Conservation (phyloP, 2,888 invertebrate species). For the Amphiduros pacificus region DNA sequence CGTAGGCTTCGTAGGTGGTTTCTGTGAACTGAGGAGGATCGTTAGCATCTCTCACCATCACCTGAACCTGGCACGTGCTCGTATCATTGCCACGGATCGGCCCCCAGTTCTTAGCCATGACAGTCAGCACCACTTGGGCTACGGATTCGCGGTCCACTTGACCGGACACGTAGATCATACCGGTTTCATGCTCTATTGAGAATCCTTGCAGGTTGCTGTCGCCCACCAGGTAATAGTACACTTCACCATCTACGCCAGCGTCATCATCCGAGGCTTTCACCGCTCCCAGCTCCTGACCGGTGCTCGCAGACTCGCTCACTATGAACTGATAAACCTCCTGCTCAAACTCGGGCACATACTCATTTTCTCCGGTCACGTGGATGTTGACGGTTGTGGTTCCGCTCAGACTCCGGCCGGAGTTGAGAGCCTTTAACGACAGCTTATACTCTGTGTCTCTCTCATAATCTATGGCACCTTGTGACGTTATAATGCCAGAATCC, state of each 20-base stretch:
- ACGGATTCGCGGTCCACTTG: constrained; percentile 45
- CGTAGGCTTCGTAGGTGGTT: constrained; percentile 73
- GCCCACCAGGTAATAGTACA: constrained; percentile 89
- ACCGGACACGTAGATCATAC: constrained; percentile 81
- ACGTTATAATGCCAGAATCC: constrained; percentile 75
- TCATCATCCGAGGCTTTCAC: constrained; percentile 48
- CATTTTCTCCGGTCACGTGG: constrained; percentile 49
- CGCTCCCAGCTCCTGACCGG: constrained; percentile 37
- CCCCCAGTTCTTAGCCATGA: constrained; percentile 92
- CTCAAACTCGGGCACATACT: constrained; percentile 45
- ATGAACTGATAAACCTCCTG: constrained; percentile 39
- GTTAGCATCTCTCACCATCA: constrained; percentile 93
- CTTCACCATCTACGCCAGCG: constrained; percentile 55
- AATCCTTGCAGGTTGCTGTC: constrained; percentile 92
- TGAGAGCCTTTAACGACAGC: constrained; percentile 79
- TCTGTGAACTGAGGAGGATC: constrained; percentile 92
- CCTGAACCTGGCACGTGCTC: constrained; percentile 90
- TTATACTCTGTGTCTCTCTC: constrained; percentile 78
- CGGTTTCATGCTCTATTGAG: constrained; percentile 77
- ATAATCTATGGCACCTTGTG: constrained; percentile 80
- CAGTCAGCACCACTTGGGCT: constrained; percentile 67
- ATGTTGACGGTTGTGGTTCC: constrained; percentile 36
- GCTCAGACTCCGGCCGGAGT: constrained; percentile 68
- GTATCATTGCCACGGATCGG: constrained; percentile 93
- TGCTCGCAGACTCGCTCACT: constrained; percentile 46